Conservation (phyloP, 2,113 vertebrate species). For the Balaeniceps rex region DNA sequence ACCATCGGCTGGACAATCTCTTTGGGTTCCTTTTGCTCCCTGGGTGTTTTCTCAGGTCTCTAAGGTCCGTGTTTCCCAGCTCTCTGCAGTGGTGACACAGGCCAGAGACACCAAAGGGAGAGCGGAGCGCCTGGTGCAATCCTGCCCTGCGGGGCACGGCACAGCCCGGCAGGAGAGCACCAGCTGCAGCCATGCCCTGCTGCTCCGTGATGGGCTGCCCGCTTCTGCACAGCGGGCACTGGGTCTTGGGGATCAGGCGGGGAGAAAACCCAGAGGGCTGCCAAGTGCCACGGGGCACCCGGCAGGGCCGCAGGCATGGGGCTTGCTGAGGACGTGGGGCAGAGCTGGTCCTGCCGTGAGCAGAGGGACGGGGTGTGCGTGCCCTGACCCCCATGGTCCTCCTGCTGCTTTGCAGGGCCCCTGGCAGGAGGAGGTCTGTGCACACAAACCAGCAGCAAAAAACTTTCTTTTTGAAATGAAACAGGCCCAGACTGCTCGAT, state of each 20-base stretch:
- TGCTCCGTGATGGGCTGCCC: neutral
- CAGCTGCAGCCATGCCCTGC: neutral
- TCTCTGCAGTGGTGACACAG: neutral
- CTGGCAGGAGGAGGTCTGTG: neutral
- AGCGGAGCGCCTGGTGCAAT: no score
- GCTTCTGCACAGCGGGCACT: neutral
- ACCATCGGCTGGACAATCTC: neutral
- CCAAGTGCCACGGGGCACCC: neutral
- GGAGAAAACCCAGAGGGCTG: neutral
- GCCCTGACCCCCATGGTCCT: neutral
- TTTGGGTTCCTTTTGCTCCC: neutral
- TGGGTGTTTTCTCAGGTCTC: neutral
- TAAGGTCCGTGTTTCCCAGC: neutral
- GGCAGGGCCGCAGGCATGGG: neutral
- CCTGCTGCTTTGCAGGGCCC: neutral
- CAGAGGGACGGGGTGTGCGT: neutral
- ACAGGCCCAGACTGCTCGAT: neutral
- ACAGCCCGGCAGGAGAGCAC: no score
- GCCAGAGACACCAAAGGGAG: no score
- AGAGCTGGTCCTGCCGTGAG: accelerated
- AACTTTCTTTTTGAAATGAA: neutral
- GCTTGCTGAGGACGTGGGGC: neutral
- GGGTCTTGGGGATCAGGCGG: neutral
- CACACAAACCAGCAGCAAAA: neutral
- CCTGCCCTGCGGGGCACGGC: neutral